These are phyloP conservation scores for Hyles euphorbiae DNA, from an alignment of 1,140 invertebrate genomes.

Conservation along the genomic window DNA sequence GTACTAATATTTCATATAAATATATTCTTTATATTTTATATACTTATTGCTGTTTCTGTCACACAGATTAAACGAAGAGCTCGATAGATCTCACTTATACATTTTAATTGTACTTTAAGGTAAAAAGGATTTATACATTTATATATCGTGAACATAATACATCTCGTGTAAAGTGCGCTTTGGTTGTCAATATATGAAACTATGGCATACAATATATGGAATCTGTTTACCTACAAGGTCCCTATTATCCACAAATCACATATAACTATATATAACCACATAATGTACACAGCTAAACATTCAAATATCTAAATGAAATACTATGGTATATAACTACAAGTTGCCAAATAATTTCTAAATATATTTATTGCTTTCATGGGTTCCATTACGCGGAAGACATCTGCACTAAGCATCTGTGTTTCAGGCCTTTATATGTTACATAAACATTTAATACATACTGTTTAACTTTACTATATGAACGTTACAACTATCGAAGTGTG, in stretches of 20 bases:
- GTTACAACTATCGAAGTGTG: background rate
- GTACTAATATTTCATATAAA: slow-evolving; percentile 46
- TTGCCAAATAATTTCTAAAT: slow-evolving; percentile 30
- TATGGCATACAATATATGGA: slow-evolving; percentile 25
- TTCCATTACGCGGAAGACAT: slow-evolving; percentile 40
- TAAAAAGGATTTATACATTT: slow-evolving; percentile 20
- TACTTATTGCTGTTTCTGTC: slow-evolving; percentile 70
- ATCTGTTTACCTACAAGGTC: slow-evolving; percentile 25
- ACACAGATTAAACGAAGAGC: slow-evolving; percentile 61
- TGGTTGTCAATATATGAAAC: slow-evolving; percentile 22
- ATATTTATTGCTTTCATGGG: slow-evolving; percentile 42
- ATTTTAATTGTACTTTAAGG: slow-evolving; percentile 64
- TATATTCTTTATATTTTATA: slow-evolving; percentile 50
- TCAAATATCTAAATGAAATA: slow-evolving; percentile 35
- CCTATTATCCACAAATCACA: slow-evolving; percentile 19
- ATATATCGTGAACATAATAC: too few species aligned
- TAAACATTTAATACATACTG: slow-evolving; percentile 10
- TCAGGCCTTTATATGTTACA: slow-evolving; percentile 7
- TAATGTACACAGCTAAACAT: slow-evolving; percentile 33
- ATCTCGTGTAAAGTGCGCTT: slow-evolving; percentile 13
- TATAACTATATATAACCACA: slow-evolving; percentile 15
- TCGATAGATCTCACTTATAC: slow-evolving; percentile 58
- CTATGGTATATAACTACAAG: slow-evolving; percentile 9
- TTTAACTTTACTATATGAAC: background rate
- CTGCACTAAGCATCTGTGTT: slow-evolving; percentile 19